Conservation (phyloP, 2,797 vertebrate species). For the Loris lydekkerianus region DNA sequence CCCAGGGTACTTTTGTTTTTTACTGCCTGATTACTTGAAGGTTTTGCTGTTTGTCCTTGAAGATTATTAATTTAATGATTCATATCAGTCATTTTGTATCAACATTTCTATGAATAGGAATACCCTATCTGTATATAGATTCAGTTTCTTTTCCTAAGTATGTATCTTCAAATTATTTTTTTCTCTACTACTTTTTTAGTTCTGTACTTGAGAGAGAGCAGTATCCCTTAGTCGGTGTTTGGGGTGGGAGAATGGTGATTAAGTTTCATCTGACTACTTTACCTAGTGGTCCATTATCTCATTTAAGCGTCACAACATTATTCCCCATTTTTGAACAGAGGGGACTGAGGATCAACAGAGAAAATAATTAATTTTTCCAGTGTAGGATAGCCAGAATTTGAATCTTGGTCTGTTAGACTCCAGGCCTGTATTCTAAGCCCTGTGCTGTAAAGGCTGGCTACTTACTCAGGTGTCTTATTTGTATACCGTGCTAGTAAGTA, state of each 20-base stretch:
- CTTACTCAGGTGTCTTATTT: neutral
- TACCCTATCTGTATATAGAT: neutral
- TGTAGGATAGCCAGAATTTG: neutral
- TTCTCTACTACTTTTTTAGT: neutral
- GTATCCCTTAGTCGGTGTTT: neutral
- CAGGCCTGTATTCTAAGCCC: neutral
- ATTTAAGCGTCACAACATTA: neutral
- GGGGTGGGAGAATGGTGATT: neutral
- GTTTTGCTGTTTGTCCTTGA: neutral
- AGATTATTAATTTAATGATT: neutral
- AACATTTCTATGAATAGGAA: neutral
- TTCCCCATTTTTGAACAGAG: neutral
- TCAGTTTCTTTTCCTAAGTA: neutral
- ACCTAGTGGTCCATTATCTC: neutral
- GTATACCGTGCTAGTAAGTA: neutral
- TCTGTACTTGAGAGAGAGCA: neutral
- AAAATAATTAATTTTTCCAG: neutral
- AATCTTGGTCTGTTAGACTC: neutral
- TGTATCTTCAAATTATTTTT: neutral
- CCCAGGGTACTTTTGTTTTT: neutral
- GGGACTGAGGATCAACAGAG: neutral
- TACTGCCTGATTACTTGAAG: neutral
- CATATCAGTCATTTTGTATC: neutral
- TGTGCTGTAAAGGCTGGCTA: neutral
- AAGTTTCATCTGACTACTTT: neutral